A percentile compares a stretch with the other conserved stretches of the same genome.
Evolutionary conservation across 2,113 vertebrate genomes (phyloP).

Genomic region (Cochlearius cochlearius): DNA sequence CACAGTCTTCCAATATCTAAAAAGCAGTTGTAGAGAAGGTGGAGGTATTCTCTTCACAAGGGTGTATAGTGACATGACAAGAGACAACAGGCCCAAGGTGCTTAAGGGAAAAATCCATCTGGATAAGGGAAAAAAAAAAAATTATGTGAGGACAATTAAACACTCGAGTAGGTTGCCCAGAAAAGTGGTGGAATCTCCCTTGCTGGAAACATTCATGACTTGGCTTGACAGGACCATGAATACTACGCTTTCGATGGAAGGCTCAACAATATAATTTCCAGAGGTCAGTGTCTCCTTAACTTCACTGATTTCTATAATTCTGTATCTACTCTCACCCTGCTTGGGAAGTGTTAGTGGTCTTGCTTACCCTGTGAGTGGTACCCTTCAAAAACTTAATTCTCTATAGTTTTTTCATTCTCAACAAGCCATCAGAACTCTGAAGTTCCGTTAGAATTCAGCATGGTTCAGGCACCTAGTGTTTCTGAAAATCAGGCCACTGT

Average conservation of each 20-base stretch:
- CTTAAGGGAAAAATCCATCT: neutral
- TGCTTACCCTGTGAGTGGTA: neutral
- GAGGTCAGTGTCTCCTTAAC: neutral
- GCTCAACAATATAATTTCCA: neutral
- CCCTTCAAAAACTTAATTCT: neutral
- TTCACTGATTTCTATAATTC: neutral
- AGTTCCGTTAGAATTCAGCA: neutral
- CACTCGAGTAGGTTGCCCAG: neutral
- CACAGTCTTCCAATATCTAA: neutral
- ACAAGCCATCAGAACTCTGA: neutral
- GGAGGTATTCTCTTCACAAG: neutral
- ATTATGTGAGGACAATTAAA: neutral
- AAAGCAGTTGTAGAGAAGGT: neutral
- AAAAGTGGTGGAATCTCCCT: neutral
- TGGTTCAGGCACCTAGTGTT: neutral
- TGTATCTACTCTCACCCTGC: neutral
- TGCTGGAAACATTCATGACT: neutral
- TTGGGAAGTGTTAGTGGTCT: neutral
- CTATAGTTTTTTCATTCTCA: neutral
- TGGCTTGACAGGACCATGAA: neutral
- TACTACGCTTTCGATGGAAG: neutral
- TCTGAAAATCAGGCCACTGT: neutral
- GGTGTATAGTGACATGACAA: neutral
- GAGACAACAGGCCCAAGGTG: neutral
- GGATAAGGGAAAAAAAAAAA: neutral